Evolutionary conservation across 2,113 vertebrate species (phyloP), one percentile per base, ranked within the genome.

Genomic region (Eonycteris spelaea): DNA sequence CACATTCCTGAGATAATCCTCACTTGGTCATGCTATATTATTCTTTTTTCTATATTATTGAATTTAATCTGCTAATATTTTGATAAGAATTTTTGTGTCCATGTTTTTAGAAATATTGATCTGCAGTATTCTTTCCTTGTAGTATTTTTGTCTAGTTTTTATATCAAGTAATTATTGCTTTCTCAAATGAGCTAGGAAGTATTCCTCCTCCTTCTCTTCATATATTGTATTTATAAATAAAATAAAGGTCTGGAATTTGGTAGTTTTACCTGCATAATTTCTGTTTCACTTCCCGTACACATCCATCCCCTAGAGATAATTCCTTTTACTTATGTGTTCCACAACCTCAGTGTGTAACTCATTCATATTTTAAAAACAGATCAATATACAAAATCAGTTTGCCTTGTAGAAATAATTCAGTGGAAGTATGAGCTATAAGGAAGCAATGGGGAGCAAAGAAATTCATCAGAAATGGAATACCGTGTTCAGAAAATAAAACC

Each of bases 401-500:
- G 59, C 83, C 55, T 97, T 96, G 89, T 55, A 97, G 83, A 94
- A 98, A 98, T 92, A 91, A 95, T 90, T 73, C 75, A 95, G 48
- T 89, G 95, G 92, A 94, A 96, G n/a, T 95, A 91, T 71, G 43
- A 95, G 63, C 51, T 95, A 93, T 61, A 57, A 98, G 98, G 98
- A 98, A 98, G 68, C 97, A 96, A 87, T 40, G 38, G 91, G 95
- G 68, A 97, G 61, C 94, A 97, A 98, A 90, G 65, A 97, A 97
- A 98, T 95, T 48, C 77, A 87, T 97, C 96, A 97, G 95, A 94
- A 97, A 75, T 51, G 84, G 95, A 97, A 95, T 93, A 95, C 16
- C 71, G 33, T 96, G 90, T 97, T 97, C 95, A 97, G 95, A 98
- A 97, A 97, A 97, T 94, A 85, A 97, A 98, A 97, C 98, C 1